Percentiles rank a stretch among this genome's conserved stretches.
phyloP scores from a whole-genome alignment of 2,888 invertebrate genomes.

The Philopedon plagiatum region DNA sequence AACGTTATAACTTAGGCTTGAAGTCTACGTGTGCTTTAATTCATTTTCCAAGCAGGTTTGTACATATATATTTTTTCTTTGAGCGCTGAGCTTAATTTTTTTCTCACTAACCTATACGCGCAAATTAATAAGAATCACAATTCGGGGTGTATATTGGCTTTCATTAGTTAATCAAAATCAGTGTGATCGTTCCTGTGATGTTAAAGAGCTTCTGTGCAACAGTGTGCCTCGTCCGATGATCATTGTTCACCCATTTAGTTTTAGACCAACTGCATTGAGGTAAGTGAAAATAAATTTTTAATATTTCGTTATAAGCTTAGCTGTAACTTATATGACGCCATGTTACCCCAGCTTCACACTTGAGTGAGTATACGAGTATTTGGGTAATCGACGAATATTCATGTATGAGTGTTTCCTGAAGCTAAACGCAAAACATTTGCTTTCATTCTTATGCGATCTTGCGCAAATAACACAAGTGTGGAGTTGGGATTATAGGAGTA shows the following conservation, averaged over 20 bases:
- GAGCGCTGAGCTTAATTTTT: neutral
- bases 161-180: constrained; percentile 13
- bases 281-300: neutral
- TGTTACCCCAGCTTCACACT: too few relatives aligned
- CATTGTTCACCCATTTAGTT: neutral
- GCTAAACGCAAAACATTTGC: too few relatives aligned
- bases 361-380: too few relatives aligned
- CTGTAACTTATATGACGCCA: too few relatives aligned
- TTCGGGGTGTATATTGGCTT: neutral
- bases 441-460: too few relatives aligned
- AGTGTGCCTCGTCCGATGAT: neutral
- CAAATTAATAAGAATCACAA: neutral
- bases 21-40: too few relatives aligned
- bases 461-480: too few relatives aligned
- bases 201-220: constrained; percentile 19
- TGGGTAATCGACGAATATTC: too few relatives aligned
- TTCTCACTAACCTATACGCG: neutral
- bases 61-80: neutral
- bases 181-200: constrained; percentile 22
- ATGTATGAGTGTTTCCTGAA: too few relatives aligned
- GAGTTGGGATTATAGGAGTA: too few relatives aligned
- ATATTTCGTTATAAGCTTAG: neutral
- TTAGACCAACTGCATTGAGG: neutral
- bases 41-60: too few relatives aligned
- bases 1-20: too few relatives aligned